A percentile compares a stretch with the other conserved stretches of the same genome.
These are phyloP conservation scores for Sogatella furcifera DNA, from an alignment of 1,140 invertebrate genomes.

Conservation along the genomic window DNA sequence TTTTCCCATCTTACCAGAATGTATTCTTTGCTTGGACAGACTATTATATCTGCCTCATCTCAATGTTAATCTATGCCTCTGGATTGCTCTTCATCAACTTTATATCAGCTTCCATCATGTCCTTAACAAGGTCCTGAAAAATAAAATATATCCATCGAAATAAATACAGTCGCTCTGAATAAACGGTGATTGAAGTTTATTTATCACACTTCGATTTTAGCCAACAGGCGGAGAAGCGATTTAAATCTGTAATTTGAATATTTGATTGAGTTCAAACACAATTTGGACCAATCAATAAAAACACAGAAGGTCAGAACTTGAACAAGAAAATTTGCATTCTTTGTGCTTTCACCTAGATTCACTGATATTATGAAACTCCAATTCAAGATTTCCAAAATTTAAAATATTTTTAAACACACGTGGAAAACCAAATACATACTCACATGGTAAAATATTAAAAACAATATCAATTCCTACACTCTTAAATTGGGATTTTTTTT, in stretches of 20 bases:
- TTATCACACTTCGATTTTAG: no score
- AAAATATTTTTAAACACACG: no score
- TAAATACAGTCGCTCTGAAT: not conserved
- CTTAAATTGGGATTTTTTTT: constrained; percentile 58
- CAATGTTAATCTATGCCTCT: constrained; percentile 45
- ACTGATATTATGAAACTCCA: not conserved
- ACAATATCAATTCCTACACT: no score
- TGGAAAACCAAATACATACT: no score
- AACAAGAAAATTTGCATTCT: no score
- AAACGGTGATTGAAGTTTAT: not conserved
- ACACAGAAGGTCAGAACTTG: no score
- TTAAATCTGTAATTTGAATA: no score
- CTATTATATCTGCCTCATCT: no score
- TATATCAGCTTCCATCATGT: constrained; percentile 94
- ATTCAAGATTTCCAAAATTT: not conserved
- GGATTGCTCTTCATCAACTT: constrained; percentile 87
- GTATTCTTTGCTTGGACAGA: no score
- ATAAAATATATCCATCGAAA: constrained; percentile 12
- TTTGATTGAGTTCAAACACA: not conserved
- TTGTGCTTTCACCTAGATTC: not conserved
- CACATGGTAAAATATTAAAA: no score
- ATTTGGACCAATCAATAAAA: not conserved
- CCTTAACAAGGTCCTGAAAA: constrained; percentile 71
- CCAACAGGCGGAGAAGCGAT: no score
- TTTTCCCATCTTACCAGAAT: no score